These are phyloP conservation scores for Mystacornis crossleyi DNA, from an alignment of 2,113 vertebrate species.

Conservation along the genomic window DNA sequence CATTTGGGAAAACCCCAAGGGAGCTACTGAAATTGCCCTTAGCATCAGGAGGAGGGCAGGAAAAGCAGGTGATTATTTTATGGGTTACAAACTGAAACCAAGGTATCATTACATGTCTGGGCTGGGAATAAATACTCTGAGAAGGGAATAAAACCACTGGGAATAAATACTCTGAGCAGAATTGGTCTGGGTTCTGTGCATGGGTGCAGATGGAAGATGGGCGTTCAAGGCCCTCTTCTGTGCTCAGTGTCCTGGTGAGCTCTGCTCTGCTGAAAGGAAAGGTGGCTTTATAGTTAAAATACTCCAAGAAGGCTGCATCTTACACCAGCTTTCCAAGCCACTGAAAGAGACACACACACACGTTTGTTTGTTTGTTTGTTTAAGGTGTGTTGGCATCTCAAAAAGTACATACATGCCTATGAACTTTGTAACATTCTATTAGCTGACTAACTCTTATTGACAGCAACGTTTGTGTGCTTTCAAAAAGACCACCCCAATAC, in stretches of 20 bases:
- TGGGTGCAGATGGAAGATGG: not conserved
- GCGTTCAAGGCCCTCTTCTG: not conserved
- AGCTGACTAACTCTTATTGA: not conserved
- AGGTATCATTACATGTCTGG: not conserved
- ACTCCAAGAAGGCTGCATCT: not conserved
- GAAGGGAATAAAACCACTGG: not conserved
- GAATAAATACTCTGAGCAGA: not conserved
- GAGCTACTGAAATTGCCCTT: not conserved
- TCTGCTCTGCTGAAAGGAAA: not conserved
- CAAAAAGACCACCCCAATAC: not conserved
- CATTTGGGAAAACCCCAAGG: not conserved
- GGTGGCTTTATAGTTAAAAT: not conserved
- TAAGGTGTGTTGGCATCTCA: not conserved
- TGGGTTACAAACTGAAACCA: not conserved
- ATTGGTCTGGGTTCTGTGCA: not conserved
- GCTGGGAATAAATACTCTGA: not conserved
- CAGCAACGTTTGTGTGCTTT: not conserved
- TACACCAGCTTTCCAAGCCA: not conserved
- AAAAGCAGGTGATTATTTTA: not conserved
- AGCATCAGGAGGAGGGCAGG: not conserved
- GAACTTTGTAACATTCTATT: not conserved
- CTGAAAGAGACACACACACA: not conserved
- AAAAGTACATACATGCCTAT: not conserved
- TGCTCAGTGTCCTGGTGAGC: not conserved
- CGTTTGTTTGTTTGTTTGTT: rapidly evolving